phyloP scores from a whole-genome alignment of 2,113 vertebrate species.

The Oreochromis niloticus region DNA sequence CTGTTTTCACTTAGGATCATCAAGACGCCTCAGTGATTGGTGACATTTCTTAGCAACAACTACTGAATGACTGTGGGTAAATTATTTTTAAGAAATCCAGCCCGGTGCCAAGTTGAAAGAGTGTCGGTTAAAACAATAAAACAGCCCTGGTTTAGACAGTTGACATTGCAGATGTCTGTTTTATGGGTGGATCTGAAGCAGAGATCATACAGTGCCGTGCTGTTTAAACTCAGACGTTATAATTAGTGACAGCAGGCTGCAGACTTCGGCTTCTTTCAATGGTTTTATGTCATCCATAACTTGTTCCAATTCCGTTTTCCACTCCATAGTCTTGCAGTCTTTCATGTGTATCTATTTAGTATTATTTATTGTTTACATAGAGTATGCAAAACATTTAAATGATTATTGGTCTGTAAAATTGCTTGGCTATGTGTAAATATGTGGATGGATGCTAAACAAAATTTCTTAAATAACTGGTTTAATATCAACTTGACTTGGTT shows the following conservation, averaged over 20 bases:
- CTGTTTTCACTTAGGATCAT: not conserved
- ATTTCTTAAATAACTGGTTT: not conserved
- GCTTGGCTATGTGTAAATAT: not conserved
- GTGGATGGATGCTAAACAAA: not conserved
- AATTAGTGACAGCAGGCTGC: slow-evolving; percentile 26
- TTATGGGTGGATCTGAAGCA: slow-evolving; percentile 14
- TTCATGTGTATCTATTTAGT: not conserved
- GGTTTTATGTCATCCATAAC: not conserved
- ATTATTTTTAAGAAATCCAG: not conserved
- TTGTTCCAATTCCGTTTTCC: not conserved
- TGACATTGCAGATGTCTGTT: slow-evolving; percentile 7
- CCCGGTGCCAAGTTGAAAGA: not conserved
- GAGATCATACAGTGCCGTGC: not conserved
- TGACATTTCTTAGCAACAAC: not conserved
- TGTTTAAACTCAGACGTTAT: slow-evolving; percentile 20
- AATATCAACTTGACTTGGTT: not conserved
- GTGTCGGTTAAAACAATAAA: not conserved
- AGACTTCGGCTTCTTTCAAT: not conserved
- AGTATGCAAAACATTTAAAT: not conserved
- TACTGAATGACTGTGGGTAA: not conserved
- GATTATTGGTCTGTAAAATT: not conserved
- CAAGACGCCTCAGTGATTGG: not conserved
- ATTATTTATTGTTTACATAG: not conserved
- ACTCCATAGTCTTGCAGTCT: not conserved
- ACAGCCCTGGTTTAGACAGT: not conserved